These are phyloP conservation scores for Drosophila aldrichi DNA, from an alignment of 2,888 invertebrate species.

Conservation along the genomic window DNA sequence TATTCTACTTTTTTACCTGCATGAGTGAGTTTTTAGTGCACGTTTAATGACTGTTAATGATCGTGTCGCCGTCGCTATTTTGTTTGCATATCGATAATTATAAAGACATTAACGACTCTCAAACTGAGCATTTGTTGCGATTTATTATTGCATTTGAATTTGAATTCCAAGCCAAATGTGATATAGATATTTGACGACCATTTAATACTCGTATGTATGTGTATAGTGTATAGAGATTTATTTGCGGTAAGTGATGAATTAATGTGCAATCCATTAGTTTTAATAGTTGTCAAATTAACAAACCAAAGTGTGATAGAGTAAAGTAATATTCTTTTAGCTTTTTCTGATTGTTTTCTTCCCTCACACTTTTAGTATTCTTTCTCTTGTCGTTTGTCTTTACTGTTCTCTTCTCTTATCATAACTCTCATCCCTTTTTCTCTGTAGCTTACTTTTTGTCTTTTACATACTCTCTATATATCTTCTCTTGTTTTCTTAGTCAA, in stretches of 20 bases:
- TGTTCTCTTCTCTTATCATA: not conserved
- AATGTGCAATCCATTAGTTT: not conserved
- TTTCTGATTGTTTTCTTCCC: not conserved
- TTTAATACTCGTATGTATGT: not conserved
- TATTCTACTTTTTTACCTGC: conserved; percentile 13
- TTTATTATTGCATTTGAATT: conserved; percentile 20
- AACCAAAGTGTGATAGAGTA: not conserved
- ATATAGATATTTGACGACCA: conserved; percentile 15
- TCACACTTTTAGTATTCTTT: not conserved
- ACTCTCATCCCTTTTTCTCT: not conserved
- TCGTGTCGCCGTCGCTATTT: conserved; percentile 31
- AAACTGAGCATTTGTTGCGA: conserved; percentile 27
- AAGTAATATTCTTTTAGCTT: too few species aligned
- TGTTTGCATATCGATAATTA: conserved; percentile 64
- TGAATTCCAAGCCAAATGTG: conserved; percentile 28
- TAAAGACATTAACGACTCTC: conserved; percentile 60
- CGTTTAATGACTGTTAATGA: conserved; percentile 51
- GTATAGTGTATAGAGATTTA: not conserved
- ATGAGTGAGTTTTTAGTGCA: conserved; percentile 40
- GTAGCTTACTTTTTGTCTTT: not conserved
- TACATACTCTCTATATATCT: not conserved
- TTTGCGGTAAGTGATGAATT: not conserved
- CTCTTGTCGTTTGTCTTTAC: not conserved
- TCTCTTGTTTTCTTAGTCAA: not conserved
- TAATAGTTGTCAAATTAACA: not conserved